These are phyloP conservation scores for Drosophila conformis DNA, from an alignment of 2,888 invertebrate genomes.

Conservation along the genomic window DNA sequence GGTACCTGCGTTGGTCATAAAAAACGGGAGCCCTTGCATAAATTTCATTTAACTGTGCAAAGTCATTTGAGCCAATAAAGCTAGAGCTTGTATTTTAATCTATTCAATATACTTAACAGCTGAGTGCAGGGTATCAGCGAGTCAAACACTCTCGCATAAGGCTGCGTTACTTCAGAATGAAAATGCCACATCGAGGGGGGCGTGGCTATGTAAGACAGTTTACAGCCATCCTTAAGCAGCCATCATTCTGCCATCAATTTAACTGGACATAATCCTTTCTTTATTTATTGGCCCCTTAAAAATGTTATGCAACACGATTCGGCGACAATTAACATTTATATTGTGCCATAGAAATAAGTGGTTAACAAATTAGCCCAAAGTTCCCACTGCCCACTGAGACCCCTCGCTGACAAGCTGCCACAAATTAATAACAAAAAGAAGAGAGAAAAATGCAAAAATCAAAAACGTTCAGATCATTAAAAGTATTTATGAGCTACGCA, in stretches of 20 bases:
- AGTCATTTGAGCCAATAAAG: background rate
- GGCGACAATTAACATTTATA: slow-evolving; percentile 54
- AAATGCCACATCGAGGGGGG: background rate
- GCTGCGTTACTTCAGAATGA: background rate
- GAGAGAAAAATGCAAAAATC: slow-evolving; percentile 49
- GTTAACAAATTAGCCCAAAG: slow-evolving; percentile 42
- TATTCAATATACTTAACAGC: background rate
- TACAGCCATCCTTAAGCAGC: slow-evolving; percentile 3
- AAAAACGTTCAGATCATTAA: slow-evolving; percentile 66
- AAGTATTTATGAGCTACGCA: slow-evolving; percentile 65
- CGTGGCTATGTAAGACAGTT: background rate
- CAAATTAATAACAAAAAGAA: slow-evolving; percentile 50
- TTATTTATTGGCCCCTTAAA: slow-evolving; percentile 25
- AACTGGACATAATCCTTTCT: slow-evolving; percentile 35
- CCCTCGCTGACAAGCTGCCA: slow-evolving; percentile 43
- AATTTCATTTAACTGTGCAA: background rate
- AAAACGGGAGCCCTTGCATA: background rate
- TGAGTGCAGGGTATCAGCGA: background rate
- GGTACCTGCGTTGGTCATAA: background rate
- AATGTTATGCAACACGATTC: slow-evolving; percentile 12
- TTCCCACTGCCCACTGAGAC: background rate
- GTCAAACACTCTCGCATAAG: background rate
- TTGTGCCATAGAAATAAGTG: slow-evolving; percentile 53
- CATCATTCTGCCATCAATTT: slow-evolving; percentile 10
- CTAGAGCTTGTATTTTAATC: background rate